phyloP scores from a whole-genome alignment of 2,113 vertebrate species.

The Chlorodrepanis virens region DNA sequence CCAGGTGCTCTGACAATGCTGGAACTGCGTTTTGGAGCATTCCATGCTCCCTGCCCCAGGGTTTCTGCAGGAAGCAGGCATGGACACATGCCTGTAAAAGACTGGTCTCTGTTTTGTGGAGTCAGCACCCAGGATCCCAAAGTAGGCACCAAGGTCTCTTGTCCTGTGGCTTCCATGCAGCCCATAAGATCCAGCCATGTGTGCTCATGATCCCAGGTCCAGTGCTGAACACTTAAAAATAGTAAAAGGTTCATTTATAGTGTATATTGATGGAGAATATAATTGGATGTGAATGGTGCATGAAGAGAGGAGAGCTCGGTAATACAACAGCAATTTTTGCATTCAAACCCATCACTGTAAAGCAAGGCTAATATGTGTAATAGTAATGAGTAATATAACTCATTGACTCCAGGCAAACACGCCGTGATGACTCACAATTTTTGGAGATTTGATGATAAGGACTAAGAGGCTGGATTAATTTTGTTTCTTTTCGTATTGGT shows the following conservation, averaged over 20 bases:
- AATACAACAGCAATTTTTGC: not conserved
- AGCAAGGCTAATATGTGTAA: not conserved
- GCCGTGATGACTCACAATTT: not conserved
- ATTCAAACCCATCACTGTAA: not conserved
- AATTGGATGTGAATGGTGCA: not conserved
- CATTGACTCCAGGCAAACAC: slow-evolving; percentile 11
- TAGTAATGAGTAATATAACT: slow-evolving; percentile 22
- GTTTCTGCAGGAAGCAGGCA: not conserved
- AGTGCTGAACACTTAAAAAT: not conserved
- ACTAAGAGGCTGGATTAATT: not conserved
- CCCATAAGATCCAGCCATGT: not conserved
- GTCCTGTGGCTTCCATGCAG: not conserved
- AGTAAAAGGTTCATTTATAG: not conserved
- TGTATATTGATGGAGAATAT: not conserved
- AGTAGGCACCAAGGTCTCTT: not conserved
- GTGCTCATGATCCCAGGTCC: not conserved
- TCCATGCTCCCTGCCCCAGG: not conserved
- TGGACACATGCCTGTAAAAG: not conserved
- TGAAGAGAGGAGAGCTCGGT: not conserved
- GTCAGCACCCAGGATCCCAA: not conserved
- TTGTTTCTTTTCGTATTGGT: not conserved
- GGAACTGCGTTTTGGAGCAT: not conserved
- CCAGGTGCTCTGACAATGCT: not conserved
- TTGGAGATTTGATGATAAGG: not conserved
- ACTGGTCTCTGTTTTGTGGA: not conserved